Evolutionary conservation across 2,888 invertebrate genomes (phyloP).

Genomic region (Epicampocera succincta): DNA sequence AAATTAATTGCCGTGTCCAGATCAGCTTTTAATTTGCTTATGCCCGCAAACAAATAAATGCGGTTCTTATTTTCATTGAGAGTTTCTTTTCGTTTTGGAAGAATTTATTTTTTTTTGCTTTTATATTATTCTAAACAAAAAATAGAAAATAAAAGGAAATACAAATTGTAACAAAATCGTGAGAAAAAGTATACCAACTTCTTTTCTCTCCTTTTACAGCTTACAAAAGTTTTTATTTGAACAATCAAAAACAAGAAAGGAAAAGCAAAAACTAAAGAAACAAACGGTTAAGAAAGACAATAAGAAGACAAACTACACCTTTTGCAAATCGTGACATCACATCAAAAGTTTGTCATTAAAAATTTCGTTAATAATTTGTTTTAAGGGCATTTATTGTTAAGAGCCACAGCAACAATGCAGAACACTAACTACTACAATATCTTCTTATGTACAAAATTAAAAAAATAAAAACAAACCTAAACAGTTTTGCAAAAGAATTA

Average conservation of each 20-base stretch:
- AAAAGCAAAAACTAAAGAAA: conserved; percentile 19
- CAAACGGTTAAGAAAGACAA: conserved; percentile 45
- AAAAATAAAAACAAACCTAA: background rate
- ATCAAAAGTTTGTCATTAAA: conserved; percentile 82
- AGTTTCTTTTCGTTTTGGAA: background rate
- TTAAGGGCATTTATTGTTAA: conserved; percentile 72
- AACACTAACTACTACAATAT: conserved; percentile 22
- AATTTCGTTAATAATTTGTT: conserved; percentile 81
- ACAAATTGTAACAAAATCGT: conserved; percentile 78
- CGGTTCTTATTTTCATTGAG: background rate
- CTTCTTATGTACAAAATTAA: conserved; percentile 16
- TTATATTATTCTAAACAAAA: background rate
- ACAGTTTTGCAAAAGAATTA: conserved; percentile 25
- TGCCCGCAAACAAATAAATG: too few species aligned
- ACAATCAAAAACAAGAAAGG: conserved; percentile 48
- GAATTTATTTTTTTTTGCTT: conserved; percentile 22
- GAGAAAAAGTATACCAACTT: conserved; percentile 72
- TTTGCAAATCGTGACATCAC: conserved; percentile 80
- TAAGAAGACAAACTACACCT: conserved; percentile 73
- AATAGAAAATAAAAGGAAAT: conserved; percentile 27
- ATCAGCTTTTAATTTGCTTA: too few species aligned
- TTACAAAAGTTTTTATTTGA: conserved; percentile 34
- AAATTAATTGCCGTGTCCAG: too few species aligned
- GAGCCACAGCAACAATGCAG: conserved; percentile 23
- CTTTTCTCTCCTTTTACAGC: conserved; percentile 50